phyloP scores from a whole-genome alignment of 2,113 vertebrate species.

The Callithrix jacchus region DNA sequence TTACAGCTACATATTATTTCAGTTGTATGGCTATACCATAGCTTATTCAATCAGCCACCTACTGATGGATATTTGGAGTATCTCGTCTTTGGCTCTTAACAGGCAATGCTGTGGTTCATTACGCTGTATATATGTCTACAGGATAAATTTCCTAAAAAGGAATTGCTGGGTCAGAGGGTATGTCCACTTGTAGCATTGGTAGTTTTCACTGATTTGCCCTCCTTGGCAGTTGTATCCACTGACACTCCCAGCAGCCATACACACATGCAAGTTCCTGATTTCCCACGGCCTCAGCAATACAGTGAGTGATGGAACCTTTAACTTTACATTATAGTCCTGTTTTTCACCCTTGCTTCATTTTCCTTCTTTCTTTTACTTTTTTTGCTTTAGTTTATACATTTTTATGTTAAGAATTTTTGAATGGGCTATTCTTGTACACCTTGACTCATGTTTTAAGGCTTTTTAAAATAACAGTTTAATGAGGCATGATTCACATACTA shows the following conservation, averaged over 20 bases:
- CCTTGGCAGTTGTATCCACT: not conserved
- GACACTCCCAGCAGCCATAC: not conserved
- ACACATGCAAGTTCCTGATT: not conserved
- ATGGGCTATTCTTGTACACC: not conserved
- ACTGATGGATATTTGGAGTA: not conserved
- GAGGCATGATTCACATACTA: not conserved
- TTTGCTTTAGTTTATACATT: not conserved
- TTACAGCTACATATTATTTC: not conserved
- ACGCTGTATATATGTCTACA: not conserved
- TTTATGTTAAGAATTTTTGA: conserved; percentile 20
- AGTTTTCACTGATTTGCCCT: not conserved
- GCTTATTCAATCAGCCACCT: not conserved
- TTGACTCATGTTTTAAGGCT: conserved; percentile 11
- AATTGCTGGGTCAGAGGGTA: not conserved
- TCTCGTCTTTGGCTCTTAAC: not conserved
- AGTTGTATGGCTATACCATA: not conserved
- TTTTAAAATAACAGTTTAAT: not conserved
- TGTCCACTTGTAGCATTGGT: not conserved
- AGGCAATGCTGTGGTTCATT: not conserved
- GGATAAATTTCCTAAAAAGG: not conserved
- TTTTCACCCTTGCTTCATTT: not conserved
- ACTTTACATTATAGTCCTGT: not conserved
- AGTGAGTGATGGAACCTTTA: not conserved
- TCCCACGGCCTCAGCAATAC: not conserved
- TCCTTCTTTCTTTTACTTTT: not conserved